Evolutionary conservation across 2,113 vertebrate species (phyloP), one percentile per base, ranked within the genome.

Genomic region (Pomatostomus ruficeps): DNA sequence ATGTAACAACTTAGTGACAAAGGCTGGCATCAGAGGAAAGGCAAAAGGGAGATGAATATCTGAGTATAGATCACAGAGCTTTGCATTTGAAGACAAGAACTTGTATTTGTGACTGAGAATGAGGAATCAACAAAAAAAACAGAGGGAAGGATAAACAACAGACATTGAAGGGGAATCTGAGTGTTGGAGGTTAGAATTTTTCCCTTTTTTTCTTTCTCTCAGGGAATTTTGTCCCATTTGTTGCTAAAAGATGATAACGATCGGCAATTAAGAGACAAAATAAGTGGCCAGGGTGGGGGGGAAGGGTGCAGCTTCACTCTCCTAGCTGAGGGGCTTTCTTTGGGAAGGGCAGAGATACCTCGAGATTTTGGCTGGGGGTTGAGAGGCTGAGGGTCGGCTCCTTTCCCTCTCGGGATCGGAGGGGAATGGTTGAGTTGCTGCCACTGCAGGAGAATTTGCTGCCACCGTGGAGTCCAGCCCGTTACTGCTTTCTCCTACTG

Each of bases 341-440:
- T 11, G 13, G 35, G 49, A 25, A 71, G 68, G 49, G 9, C 49
- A 54, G 49, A 31, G 36, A 15, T 7, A 25, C 28, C 2, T 2
- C 4, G 36, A 31, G 36, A 31, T 10, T 31, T 31, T 40, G 15
- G 48, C 21, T 3, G 11, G 42, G 35, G 9, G 23, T 5, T 16
- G 23, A 35, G 22, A 40, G 15, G 63, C 48, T 52, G 67, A n/a
- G 35, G 21, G 21, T 71, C 7, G 28, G 28, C 36, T 70, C 19
- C 26, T 22, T 35, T 52, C 3, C 1, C 35, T 35, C 14, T 24
- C 1, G 2, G 48, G n/a, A 18, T 3, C 12, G 6, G 46, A 23
- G 15, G 21, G 28, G n/a, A 52, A 18, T 3, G 9, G 24, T 26
- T 3, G 11, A 40, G 28, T 48, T 17, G 36, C 68, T 52, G 68